These are phyloP conservation scores for Dromococcyx pavoninus DNA, from an alignment of 2,797 vertebrate genomes.

Conservation along the genomic window DNA sequence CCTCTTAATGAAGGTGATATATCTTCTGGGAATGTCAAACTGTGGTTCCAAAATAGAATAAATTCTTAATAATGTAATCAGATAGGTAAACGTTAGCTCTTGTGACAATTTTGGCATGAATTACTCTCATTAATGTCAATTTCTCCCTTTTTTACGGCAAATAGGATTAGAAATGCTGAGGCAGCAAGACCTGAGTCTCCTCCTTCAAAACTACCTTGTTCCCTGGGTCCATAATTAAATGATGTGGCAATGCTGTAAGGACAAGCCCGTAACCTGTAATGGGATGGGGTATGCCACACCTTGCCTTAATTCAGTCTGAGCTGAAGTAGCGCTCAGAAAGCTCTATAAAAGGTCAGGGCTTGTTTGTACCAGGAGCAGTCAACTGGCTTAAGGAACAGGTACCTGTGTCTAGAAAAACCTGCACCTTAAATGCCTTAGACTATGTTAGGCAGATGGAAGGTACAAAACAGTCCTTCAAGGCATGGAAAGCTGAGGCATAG, in stretches of 20 bases:
- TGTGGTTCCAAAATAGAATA: background rate
- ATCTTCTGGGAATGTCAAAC: background rate
- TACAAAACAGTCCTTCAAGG: background rate
- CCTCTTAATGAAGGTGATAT: background rate
- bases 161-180: background rate
- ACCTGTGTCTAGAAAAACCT: background rate
- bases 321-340: background rate
- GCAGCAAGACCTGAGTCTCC: background rate
- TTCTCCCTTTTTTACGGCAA: background rate
- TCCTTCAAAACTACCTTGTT: background rate
- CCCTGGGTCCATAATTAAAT: background rate
- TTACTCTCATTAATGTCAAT: background rate
- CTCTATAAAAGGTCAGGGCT: background rate
- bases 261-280: background rate
- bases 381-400: background rate
- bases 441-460: background rate
- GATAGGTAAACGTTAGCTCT: background rate
- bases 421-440: background rate
- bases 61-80: constrained; percentile 22
- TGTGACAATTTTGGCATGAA: background rate
- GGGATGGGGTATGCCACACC: background rate
- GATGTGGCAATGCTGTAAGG: background rate
- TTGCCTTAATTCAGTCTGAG: background rate
- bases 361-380: background rate
- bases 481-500: background rate